Evolutionary conservation across 2,797 vertebrate genomes (phyloP), one percentile per base, ranked within the genome.

Genomic region (Manis javanica): DNA sequence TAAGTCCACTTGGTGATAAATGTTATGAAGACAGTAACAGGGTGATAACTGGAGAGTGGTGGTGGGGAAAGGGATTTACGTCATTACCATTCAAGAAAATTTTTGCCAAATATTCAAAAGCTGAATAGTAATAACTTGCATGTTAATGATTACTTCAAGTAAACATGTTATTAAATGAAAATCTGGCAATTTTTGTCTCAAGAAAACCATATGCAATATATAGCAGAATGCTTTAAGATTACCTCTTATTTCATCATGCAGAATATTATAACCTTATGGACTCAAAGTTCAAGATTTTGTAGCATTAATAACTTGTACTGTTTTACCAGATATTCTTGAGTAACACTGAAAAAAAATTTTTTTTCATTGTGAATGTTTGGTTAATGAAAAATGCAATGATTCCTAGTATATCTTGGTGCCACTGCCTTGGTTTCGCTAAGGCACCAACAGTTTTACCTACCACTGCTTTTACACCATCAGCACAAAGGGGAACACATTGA

Each of bases 111-210:
- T 90, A 57, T 31, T 16, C 0, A 66, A 77, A 10, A 78, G 46
- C 13, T 72, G 4, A 64, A 89, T 88, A 82, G 72, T 61, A 2
- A 42, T 18, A 68, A 34, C 42, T 90, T 85, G 5, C 34, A 53
- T 55, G 13, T 90, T 19, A 90, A 5, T 82, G 14, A 87, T 82
- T 78, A 16, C 72, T 88, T 86, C 19, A 89, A 91, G n/a, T 90
- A 91, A 82, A 96, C 72, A 42, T 89, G 39, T 23, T 69, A 39
- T 37, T 86, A n/a, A 78, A 37, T 24, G 29, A 92, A 74, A 78
- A 63, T 78, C 6, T 89, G 11, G 29, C 79, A 82, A 87, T 74
- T 29, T 53, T 14, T 66, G 74, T 1, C 42, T 66, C 42, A 61
- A 74, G 7, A 83, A 93, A 74, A 66, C 26, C 0, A 2, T 21